Evolutionary conservation across 2,113 vertebrate genomes (phyloP).

Genomic region (Alces alces): DNA sequence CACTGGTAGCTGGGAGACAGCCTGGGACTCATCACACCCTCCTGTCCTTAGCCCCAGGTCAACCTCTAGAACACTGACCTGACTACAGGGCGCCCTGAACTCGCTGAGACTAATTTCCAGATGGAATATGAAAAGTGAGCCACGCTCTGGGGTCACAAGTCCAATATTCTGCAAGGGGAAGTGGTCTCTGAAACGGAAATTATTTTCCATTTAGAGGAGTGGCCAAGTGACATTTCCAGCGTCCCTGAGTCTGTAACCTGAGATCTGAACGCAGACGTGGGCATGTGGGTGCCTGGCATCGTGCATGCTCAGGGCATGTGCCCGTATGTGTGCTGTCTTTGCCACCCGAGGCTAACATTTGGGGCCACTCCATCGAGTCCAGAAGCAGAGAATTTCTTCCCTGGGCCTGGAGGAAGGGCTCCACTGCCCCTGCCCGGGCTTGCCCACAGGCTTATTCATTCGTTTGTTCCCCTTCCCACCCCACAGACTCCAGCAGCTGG

Average conservation of each 20-base stretch:
- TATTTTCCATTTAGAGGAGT: neutral
- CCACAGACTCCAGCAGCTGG: neutral
- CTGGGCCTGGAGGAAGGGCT: neutral
- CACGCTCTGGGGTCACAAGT: neutral
- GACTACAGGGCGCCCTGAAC: accelerated
- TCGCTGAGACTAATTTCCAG: neutral
- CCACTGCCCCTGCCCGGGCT: neutral
- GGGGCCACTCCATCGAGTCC: neutral
- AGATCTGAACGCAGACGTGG: accelerated
- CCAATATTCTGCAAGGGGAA: neutral
- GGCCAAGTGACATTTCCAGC: neutral
- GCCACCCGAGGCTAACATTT: neutral
- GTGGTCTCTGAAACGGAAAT: neutral
- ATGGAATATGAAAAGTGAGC: neutral
- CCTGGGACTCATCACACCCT: neutral
- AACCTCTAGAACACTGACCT: neutral
- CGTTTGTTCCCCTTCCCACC: neutral
- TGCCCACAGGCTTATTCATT: accelerated
- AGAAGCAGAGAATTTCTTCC: neutral
- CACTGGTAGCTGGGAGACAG: neutral
- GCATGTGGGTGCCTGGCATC: neutral
- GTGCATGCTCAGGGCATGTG: accelerated
- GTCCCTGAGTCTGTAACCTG: neutral
- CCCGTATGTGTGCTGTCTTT: accelerated
- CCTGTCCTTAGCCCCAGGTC: neutral